phyloP scores from a whole-genome alignment of 1,140 invertebrate species.

The Mylabris phalerata region DNA sequence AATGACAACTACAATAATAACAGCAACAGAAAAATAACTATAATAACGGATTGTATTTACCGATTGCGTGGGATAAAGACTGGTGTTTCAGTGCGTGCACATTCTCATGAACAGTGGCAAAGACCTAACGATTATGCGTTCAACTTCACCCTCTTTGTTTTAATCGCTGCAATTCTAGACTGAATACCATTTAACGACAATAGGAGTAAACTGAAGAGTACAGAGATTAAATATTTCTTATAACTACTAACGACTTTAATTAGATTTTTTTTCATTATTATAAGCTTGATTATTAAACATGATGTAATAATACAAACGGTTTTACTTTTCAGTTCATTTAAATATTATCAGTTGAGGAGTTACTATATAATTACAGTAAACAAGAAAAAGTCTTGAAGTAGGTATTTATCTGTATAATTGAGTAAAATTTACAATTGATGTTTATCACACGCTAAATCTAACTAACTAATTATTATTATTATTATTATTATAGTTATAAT shows the following conservation, averaged over 20 bases:
- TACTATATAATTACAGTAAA: slow-evolving; percentile 12
- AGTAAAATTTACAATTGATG: slow-evolving; percentile 11
- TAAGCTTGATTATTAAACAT: no score
- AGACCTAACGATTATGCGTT: slow-evolving; percentile 11
- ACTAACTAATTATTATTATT: slow-evolving; percentile 9
- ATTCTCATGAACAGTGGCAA: slow-evolving; percentile 13
- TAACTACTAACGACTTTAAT: no score
- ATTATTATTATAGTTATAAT: not conserved
- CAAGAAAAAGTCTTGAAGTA: slow-evolving; percentile 1
- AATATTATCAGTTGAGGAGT: slow-evolving; percentile 10
- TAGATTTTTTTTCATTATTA: no score
- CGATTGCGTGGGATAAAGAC: slow-evolving; percentile 15
- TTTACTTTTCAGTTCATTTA: not conserved
- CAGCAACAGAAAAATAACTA: slow-evolving; percentile 1
- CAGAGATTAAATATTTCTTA: no score
- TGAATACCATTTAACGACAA: no score
- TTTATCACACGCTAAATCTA: slow-evolving; percentile 14
- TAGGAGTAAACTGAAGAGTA: no score
- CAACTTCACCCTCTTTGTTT: slow-evolving; percentile 2
- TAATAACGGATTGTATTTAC: slow-evolving; percentile 12
- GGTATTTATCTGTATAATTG: slow-evolving; percentile 4
- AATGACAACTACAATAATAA: no score
- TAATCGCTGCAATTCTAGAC: no score
- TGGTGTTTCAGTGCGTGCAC: slow-evolving; percentile 13
- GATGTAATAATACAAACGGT: no score